Evolutionary conservation across 2,113 vertebrate genomes (phyloP), one percentile per base, ranked within the genome.

Genomic region (Apistogramma diplotaenia): DNA sequence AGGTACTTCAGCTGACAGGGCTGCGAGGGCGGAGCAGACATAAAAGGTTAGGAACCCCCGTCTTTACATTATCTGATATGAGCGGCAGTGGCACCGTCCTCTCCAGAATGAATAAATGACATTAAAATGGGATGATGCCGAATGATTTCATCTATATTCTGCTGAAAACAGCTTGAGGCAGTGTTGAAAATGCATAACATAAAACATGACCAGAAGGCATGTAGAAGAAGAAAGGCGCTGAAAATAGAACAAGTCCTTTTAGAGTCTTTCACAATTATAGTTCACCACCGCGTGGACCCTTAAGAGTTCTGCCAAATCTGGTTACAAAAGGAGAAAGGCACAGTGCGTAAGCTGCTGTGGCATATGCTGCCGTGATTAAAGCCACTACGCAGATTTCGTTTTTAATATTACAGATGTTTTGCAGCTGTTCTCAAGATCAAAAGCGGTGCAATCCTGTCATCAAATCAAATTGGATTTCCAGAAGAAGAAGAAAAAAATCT

Each of bases 241-340:
- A 89, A 84, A 91, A 90, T 77, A 31, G 71, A 87, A 76, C 81
- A 79, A 43, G 91, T 91, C 89, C 89, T 79, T 90, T 91, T 86
- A 90, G 65, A 70, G 8, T 87, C 76, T 86, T 82, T 90, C 78
- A 81, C 78, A 83, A 87, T 89, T 75, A 85, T 5, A 77, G 59
- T 59, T 89, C 82, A 73, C 53, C 49, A 29, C 53, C 61, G 85
- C 58, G 61, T 53, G 56, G 53, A 74, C 65, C 79, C 81, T 57
- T 59, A 78, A 89, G 60, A 65, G 67, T 53, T 57, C 72, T 46
- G 57, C 25, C 83, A 85, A 81, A 83, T 58, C 82, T 35, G 37
- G 55, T 51, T 27, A 85, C 70, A 83, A 76, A 70, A 79, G 62
- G 62, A 76, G 43, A 55, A 27, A 49, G 27, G 7, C 33, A 51